Conservation (phyloP, 2,113 vertebrate genomes). For the Tichodroma muraria region DNA sequence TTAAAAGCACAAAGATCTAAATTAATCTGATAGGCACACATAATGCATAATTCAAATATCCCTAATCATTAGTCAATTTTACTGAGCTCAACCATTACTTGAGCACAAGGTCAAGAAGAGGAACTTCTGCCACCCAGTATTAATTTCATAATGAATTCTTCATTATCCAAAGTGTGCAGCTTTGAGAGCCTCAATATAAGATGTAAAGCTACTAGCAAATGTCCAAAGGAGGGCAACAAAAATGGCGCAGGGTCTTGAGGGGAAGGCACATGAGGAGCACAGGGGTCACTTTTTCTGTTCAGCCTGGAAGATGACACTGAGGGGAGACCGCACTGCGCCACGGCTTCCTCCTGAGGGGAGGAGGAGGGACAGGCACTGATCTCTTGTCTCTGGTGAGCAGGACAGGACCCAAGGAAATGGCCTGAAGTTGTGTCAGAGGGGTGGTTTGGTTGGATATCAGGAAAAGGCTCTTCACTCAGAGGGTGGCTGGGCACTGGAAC, state of each 20-base stretch:
- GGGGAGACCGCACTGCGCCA: not conserved
- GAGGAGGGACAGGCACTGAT: not conserved
- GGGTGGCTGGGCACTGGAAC: not conserved
- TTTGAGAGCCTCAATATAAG: not conserved
- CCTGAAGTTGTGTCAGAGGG: not conserved
- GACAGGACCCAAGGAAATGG: not conserved
- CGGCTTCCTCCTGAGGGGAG: accelerated
- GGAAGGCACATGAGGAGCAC: accelerated
- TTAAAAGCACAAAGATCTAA: not conserved
- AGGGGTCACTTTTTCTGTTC: not conserved
- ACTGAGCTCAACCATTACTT: not conserved
- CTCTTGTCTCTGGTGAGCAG: accelerated
- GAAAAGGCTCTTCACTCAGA: not conserved
- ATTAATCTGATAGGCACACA: not conserved
- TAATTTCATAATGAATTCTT: not conserved
- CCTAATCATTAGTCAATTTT: not conserved
- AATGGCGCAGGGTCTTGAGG: not conserved
- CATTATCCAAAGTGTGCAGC: not conserved
- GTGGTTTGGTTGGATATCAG: not conserved
- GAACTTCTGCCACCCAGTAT: not conserved
- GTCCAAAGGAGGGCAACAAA: not conserved
- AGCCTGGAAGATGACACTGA: too few relatives aligned
- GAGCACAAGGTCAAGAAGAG: not conserved
- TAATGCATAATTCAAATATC: not conserved
- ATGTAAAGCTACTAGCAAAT: not conserved